phyloP scores from a whole-genome alignment of 1,140 invertebrate genomes.

The Planococcus citri region DNA sequence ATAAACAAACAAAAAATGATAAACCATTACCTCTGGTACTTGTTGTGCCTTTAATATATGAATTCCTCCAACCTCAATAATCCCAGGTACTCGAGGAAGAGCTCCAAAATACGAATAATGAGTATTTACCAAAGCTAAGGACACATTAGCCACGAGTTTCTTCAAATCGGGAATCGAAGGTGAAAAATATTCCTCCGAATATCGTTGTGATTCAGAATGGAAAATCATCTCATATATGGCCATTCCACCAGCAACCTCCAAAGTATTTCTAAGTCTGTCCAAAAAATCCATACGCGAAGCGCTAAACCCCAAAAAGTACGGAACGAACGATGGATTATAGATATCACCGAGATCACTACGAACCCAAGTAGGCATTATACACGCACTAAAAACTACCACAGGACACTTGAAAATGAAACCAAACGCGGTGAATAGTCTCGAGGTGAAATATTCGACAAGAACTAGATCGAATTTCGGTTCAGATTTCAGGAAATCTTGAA shows the following conservation, averaged over 20 bases:
- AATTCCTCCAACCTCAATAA: slow-evolving; percentile 37
- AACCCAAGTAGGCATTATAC: not conserved
- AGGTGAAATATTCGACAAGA: not conserved
- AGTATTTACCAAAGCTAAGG: slow-evolving; percentile 41
- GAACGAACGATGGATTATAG: not conserved
- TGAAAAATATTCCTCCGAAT: not conserved
- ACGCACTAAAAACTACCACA: not conserved
- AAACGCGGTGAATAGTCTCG: not conserved
- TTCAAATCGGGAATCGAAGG: slow-evolving; percentile 25
- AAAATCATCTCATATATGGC: not conserved
- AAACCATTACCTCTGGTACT: slow-evolving; percentile 40
- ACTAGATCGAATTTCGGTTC: not conserved
- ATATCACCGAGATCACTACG: not conserved
- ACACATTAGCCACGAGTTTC: slow-evolving; percentile 33
- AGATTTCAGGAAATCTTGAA: not conserved
- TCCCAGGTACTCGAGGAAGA: slow-evolving; percentile 31
- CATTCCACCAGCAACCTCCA: not conserved
- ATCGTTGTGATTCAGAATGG: not conserved
- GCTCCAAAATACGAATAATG: slow-evolving; percentile 32
- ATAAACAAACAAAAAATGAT: too few species aligned
- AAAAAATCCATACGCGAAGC: slow-evolving; percentile 37
- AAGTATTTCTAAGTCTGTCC: slow-evolving; percentile 31
- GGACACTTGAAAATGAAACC: not conserved
- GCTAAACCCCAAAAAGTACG: not conserved
- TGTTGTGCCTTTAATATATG: slow-evolving; percentile 39